phyloP scores from a whole-genome alignment of 2,888 invertebrate genomes.

The Drosophila ezoana region DNA sequence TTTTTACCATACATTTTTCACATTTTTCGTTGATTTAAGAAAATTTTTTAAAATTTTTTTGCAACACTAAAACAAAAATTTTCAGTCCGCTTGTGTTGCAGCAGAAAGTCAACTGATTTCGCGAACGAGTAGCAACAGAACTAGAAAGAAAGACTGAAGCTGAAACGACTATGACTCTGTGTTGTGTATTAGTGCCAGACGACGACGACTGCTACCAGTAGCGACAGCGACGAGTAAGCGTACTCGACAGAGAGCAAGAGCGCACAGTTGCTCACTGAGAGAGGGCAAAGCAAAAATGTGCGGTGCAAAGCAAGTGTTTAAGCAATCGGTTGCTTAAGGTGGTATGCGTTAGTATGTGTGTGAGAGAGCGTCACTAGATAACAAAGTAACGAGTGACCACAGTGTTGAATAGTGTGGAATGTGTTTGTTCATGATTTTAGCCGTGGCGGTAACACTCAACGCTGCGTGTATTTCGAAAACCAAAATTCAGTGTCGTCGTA shows the following conservation, averaged over 20 bases:
- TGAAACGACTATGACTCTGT: constrained; percentile 67
- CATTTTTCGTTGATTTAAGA: constrained; percentile 77
- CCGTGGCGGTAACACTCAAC: constrained; percentile 36
- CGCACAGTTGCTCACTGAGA: constrained; percentile 41
- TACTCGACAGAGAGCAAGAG: constrained; percentile 34
- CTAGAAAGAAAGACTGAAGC: constrained; percentile 82
- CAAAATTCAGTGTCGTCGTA: constrained; percentile 33
- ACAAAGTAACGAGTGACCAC: constrained; percentile 51
- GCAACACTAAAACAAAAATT: constrained; percentile 82
- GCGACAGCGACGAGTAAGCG: constrained; percentile 46
- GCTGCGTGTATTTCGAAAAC: constrained; percentile 27
- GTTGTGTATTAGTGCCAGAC: constrained; percentile 61
- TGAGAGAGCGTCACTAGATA: constrained; percentile 54
- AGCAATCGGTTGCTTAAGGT: constrained; percentile 44
- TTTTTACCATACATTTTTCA: constrained; percentile 77
- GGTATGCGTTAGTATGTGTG: constrained; percentile 32
- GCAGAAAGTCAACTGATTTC: constrained; percentile 83
- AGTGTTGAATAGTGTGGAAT: constrained; percentile 45
- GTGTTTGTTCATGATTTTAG: constrained; percentile 37
- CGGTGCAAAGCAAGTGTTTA: constrained; percentile 64
- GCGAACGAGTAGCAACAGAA: constrained; percentile 83
- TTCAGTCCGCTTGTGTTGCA: constrained; percentile 82
- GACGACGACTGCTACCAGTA: constrained; percentile 44
- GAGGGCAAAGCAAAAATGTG: constrained; percentile 24
- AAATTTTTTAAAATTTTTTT: constrained; percentile 78